A percentile compares a stretch with the other conserved stretches of the same genome.
phyloP scores from a whole-genome alignment of 2,113 vertebrate species.

The Callipepla squamata region DNA sequence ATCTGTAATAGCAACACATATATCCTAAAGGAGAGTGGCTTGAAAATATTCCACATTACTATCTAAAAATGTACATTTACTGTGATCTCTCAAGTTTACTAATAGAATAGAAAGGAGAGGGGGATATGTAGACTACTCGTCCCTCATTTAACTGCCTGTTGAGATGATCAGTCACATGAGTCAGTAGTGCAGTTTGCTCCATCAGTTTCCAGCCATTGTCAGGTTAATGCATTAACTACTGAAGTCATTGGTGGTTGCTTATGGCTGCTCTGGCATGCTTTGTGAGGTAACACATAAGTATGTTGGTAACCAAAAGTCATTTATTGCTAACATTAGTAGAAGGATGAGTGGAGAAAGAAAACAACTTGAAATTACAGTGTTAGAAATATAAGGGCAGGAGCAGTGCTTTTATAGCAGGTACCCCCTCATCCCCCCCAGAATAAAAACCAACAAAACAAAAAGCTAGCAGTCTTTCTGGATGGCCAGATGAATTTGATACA shows the following conservation, averaged over 20 bases:
- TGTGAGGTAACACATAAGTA: not conserved
- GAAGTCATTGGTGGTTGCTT: not conserved
- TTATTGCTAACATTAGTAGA: not conserved
- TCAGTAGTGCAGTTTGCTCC: not conserved
- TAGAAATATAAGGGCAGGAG: not conserved
- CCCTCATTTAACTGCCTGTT: not conserved
- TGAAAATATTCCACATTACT: slow-evolving; percentile 15
- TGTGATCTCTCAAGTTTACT: not conserved
- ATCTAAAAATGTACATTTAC: slow-evolving; percentile 7
- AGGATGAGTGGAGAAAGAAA: not conserved
- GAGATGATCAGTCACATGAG: not conserved
- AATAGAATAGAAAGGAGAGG: not conserved
- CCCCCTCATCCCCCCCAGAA: too few relatives aligned
- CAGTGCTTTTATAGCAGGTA: not conserved
- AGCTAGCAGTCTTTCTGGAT: not conserved
- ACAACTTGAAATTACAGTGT: not conserved
- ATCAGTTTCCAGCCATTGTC: not conserved
- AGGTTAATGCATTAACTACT: not conserved
- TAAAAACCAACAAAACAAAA: not conserved
- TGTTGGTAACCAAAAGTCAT: not conserved
- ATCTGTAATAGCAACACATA: not conserved
- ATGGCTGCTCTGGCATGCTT: not conserved
- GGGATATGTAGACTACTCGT: not conserved
- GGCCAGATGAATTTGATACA: not conserved
- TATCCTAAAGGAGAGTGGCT: slow-evolving; percentile 9